phyloP scores from a whole-genome alignment of 2,113 vertebrate genomes.

The Orycteropus afer region DNA sequence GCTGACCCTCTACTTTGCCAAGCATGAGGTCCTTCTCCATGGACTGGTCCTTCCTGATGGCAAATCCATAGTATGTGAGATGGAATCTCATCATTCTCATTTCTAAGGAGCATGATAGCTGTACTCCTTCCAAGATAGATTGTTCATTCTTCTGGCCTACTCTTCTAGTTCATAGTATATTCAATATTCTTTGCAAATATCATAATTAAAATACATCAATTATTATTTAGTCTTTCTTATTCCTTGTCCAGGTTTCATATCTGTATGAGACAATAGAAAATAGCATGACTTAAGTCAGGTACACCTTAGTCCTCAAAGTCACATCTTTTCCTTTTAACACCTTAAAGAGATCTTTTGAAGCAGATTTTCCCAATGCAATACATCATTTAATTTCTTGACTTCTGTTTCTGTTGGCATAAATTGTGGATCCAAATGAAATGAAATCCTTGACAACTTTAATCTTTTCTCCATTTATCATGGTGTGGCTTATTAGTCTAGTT shows the following conservation, averaged over 20 bases:
- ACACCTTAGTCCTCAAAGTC: not conserved
- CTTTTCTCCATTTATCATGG: not conserved
- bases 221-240: not conserved
- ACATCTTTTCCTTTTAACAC: not conserved
- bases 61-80: too few relatives aligned
- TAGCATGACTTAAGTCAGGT: not conserved
- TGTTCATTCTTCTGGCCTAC: not conserved
- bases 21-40: too few relatives aligned
- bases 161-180: not conserved
- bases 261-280: not conserved
- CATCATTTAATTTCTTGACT: too few relatives aligned
- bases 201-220: not conserved
- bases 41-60: too few relatives aligned
- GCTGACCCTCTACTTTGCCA: too few relatives aligned
- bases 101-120: not conserved
- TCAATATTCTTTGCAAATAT: not conserved
- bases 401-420: not conserved
- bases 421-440: not conserved
- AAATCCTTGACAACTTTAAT: not conserved
- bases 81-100: not conserved
- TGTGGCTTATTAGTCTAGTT: not conserved
- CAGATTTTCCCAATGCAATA: too few relatives aligned
- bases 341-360: not conserved
- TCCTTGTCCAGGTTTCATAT: not conserved
- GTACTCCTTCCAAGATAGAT: not conserved